Evolutionary conservation across 2,797 vertebrate species (phyloP).

Genomic region (Anguilla marmorata): DNA sequence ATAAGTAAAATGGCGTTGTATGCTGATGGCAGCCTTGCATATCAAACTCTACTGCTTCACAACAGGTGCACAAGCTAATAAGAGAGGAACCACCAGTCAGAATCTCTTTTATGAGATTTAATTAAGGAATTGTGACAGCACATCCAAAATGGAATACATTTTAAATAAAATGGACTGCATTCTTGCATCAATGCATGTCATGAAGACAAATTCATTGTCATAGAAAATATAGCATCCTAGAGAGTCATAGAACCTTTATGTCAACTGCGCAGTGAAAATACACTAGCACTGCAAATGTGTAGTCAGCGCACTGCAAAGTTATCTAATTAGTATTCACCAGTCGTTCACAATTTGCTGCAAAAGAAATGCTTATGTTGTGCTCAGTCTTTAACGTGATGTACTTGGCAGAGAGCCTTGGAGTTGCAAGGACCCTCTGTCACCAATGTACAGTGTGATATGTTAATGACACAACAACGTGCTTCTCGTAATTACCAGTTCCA

Average conservation of each 20-base stretch:
- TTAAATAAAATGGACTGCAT: too few relatives aligned
- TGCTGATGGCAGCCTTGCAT: not conserved
- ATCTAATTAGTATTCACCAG: not conserved
- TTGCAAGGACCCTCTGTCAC: not conserved
- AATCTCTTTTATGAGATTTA: not conserved
- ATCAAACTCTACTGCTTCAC: not conserved
- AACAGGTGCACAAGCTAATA: not conserved
- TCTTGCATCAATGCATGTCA: too few relatives aligned
- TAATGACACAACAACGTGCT: not conserved
- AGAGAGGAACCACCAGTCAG: not conserved
- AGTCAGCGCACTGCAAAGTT: not conserved
- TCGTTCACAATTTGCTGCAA: not conserved
- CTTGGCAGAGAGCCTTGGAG: not conserved
- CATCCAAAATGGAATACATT: too few relatives aligned
- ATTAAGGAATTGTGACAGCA: too few relatives aligned
- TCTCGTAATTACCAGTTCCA: not conserved
- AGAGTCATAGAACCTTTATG: not conserved
- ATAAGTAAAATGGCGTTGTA: too few relatives aligned
- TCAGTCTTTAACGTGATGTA: not conserved
- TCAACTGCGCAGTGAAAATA: not conserved
- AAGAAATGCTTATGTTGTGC: not conserved
- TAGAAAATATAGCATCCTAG: not conserved
- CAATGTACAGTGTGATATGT: not conserved
- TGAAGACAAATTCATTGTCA: not conserved
- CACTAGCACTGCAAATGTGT: not conserved